Percentiles rank a stretch among this genome's conserved stretches.
These are phyloP conservation scores for Thelaira solivaga DNA, from an alignment of 2,888 invertebrate genomes.

Conservation along the genomic window DNA sequence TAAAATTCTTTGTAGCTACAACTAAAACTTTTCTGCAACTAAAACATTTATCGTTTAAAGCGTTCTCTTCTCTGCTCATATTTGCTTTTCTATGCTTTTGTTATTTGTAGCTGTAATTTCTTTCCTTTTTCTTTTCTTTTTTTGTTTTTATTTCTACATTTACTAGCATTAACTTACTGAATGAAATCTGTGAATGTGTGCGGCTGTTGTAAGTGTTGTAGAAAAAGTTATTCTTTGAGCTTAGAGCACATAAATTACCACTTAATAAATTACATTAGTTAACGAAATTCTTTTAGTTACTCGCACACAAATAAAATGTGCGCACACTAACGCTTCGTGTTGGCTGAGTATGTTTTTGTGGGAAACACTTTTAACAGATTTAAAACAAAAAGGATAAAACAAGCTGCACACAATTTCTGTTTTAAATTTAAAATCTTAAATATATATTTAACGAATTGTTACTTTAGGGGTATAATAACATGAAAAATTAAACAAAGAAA, in stretches of 20 bases:
- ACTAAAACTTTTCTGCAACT: not conserved
- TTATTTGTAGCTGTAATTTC: constrained; percentile 18
- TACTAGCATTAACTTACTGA: constrained; percentile 1
- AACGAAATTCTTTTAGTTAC: constrained; percentile 34
- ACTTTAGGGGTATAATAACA: not conserved
- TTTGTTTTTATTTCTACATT: constrained; percentile 1
- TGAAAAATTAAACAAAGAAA: too few relatives aligned
- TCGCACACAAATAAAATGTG: not conserved
- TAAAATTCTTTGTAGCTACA: too few relatives aligned
- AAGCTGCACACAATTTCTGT: too few relatives aligned
- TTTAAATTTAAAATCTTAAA: too few relatives aligned
- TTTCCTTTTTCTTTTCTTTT: constrained; percentile 6
- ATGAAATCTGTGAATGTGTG: not conserved
- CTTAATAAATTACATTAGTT: constrained; percentile 68
- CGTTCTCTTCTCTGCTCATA: not conserved
- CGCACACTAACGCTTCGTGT: constrained; percentile 5
- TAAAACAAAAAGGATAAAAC: not conserved
- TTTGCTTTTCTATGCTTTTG: constrained; percentile 23
- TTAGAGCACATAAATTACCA: constrained; percentile 65
- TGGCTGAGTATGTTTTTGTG: constrained; percentile 21
- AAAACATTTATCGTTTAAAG: too few relatives aligned
- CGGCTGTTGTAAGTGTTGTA: not conserved
- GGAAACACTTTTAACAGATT: constrained; percentile 8
- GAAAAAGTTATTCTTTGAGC: constrained; percentile 63
- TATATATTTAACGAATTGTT: constrained; percentile 9